phyloP scores from a whole-genome alignment of 2,113 vertebrate species.

The Rhinoptilus africanus region DNA sequence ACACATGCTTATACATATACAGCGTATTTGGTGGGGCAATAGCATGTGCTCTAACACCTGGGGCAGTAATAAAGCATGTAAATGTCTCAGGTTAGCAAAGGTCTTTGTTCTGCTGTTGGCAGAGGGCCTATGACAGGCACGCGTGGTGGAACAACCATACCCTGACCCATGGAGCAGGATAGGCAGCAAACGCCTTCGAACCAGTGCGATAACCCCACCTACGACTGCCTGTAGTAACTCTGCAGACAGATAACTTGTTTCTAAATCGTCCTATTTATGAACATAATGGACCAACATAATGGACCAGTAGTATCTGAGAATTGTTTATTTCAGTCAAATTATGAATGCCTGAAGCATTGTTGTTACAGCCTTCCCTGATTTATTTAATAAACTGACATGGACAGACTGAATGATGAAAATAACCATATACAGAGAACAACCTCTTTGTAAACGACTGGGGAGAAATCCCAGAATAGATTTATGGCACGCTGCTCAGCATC shows the following conservation, averaged over 20 bases:
- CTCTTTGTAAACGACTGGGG: background rate
- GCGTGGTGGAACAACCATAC: rapidly evolving
- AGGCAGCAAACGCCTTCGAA: background rate
- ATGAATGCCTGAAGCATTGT: background rate
- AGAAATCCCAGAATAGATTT: conserved; percentile 34
- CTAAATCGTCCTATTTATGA: background rate
- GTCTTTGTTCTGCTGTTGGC: background rate
- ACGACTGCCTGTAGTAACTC: background rate
- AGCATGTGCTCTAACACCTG: rapidly evolving
- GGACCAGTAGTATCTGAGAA: background rate
- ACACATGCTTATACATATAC: background rate
- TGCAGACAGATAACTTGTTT: background rate
- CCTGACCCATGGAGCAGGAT: background rate
- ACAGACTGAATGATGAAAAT: conserved; percentile 8
- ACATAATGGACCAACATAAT: background rate
- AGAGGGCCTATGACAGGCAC: background rate
- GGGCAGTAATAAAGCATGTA: background rate
- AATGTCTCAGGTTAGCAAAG: background rate
- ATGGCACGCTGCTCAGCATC: background rate
- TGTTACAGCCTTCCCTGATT: conserved; percentile 6
- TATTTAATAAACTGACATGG: conserved; percentile 23
- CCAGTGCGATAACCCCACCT: background rate
- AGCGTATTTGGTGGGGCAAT: rapidly evolving
- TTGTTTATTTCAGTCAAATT: conserved; percentile 35
- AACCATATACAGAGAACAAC: background rate